Base-by-base conservation (phyloP, 64 coral and sea anemone species). In the Pocillopora verrucosa region DNA sequence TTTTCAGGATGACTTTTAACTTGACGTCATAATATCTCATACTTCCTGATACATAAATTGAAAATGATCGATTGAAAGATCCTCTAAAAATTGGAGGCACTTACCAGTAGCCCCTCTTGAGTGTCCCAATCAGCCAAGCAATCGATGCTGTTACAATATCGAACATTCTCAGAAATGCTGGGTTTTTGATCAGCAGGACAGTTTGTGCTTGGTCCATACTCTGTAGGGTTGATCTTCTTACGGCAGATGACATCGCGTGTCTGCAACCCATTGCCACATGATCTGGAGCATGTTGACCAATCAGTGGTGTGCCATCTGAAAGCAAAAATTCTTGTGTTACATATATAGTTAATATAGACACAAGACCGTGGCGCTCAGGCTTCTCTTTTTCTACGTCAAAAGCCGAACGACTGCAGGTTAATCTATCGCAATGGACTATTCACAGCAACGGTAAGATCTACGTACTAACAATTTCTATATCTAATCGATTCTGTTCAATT, bases 71-170 rank as follows among this genome's bases (percentile, higher is more conserved):
- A 6, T 60, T 58, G 19, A 16, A 13, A 7, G 20, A 15, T 5
- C 58, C 10, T 80, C 3, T 24, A 0, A 60, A 25, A 2, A 22
- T 6, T 24, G 9, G 10, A 25, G 16, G 19, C 56, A 85, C 82
- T 85, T 85, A 85, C 82, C 13, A n/a, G 10, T 11, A 72, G 35
- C 7, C 65, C 65, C 11, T 85, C 65, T 10, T 57, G 20, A 1
- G 81, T 84, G 24, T 85, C 82, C 82, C 82, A 85, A 6, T 85
- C 82, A 41, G 82, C 11, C 69, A 4, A 12, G 51, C 82, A 85
- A 24, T 12, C 65, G 4, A 85, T 51, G 16, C 36, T 70, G 62
- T 85, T 85, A 38, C 82, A 85, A 36, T 65, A 72, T 57, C 30
- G 65, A 7, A 3, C 5, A 22, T 37, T 85, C 20, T 30, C 0